Evolutionary conservation across 2,113 vertebrate species (phyloP).

Genomic region (Puffinus mauretanicus): DNA sequence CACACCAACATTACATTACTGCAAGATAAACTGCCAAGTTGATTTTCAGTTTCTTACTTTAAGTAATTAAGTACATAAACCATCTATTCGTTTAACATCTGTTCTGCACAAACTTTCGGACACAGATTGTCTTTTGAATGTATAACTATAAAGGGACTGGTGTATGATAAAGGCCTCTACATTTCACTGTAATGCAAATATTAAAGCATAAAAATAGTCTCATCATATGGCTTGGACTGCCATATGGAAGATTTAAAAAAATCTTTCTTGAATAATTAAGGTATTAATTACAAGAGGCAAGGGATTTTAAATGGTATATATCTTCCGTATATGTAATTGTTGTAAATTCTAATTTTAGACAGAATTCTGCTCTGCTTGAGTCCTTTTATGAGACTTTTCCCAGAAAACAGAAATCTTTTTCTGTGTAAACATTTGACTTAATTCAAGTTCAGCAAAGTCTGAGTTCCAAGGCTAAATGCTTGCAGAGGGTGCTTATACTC

Average conservation of each 20-base stretch:
- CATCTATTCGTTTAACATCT: not conserved
- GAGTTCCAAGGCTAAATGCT: not conserved
- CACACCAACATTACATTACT: not conserved
- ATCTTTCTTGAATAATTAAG: not conserved
- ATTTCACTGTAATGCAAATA: not conserved
- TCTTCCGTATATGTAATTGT: not conserved
- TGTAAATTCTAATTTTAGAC: not conserved
- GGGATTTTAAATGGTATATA: not conserved
- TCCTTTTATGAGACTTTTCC: not conserved
- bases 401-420: not conserved
- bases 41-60: not conserved
- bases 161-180: not conserved
- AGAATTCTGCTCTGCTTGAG: not conserved
- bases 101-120: not conserved
- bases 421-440: not conserved
- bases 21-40: not conserved
- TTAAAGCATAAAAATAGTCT: not conserved
- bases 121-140: not conserved
- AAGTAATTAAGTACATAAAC: not conserved
- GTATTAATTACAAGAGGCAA: not conserved
- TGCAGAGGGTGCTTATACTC: not conserved
- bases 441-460: not conserved
- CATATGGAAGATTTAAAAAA: not conserved
- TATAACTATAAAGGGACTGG: not conserved
- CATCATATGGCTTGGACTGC: not conserved